Base-by-base conservation (phyloP, 2,888 invertebrate genomes). In the Cabera pusaria region DNA sequence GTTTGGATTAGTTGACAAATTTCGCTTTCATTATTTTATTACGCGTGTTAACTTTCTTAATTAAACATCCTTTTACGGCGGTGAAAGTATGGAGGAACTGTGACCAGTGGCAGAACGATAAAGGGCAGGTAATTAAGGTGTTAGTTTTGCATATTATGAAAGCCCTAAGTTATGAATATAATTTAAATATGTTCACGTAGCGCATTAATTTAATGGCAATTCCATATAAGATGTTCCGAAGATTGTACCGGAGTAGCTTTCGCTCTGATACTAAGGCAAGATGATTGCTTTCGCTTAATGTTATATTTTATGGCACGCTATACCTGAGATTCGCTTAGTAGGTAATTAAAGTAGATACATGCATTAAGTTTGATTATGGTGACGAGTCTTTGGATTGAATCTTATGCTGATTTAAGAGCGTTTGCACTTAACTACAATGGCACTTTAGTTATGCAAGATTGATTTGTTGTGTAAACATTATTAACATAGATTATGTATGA, bases 241-340 rank as follows among this genome's bases (percentile, higher is more conserved):
- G 31, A 32, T 32, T n/a, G n/a, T n/a, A 14, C 2, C 14, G 33
- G 25, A 16, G 16, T 25, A 40, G 47, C 52, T 49, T 52, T 52
- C 49, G 49, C 45, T 47, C 26, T 22, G 40, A 32, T 44, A 29
- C 28, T 32, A 26, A 23, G 32, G 29, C 14, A 31, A 35, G 35
- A 31, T 32, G 32, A 27, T 37, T 35, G 41, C 41, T 51, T 48
- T 48, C 43, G 47, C 44, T 45, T 33, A 43, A 29, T 48, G 40
- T 35, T 34, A 40, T 43, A 24, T 36, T 33, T 37, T 41, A 43
- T 38, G 32, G 35, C 47, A 40, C 34, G 42, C 42, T 39, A 44
- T 41, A 24, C 17, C 32, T 35, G 25, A n/a, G 34, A 27, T 26
- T 37, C 21, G 27, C 24, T 25, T 8, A 21, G 17, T 19, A 33